Evolutionary conservation across 2,888 invertebrate species (phyloP), one percentile per base, ranked within the genome.

Genomic region (Caradrina clavipalpis): DNA sequence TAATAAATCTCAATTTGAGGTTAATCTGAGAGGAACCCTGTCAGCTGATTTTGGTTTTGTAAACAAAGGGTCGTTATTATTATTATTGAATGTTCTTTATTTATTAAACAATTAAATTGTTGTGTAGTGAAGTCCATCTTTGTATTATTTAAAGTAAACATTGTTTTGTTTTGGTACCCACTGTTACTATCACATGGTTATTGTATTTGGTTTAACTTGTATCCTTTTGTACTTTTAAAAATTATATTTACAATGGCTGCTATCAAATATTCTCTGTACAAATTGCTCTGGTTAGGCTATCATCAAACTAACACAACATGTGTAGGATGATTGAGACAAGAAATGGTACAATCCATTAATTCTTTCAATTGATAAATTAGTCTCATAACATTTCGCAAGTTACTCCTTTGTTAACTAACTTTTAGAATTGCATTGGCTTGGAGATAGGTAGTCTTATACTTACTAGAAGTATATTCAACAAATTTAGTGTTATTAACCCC

Each of bases 1-100:
- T 54, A 71, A 26, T 60, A 45, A 63, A 75, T 74, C 39, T 31
- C 7, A 31, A 35, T 66, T 69, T 60, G 45, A 57, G 59, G 60
- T 69, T 60, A 69, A 58, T 61, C 19, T 58, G 6, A 21, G 50
- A 68, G 62, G 15, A 26, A 51, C 35, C 17, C 71, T 77, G 84
- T 85, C 89, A 90, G 89, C 90, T 90, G 89, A 83, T 86, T 73
- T 53, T 8, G 61, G 71, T 60, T 78, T 85, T 80, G 88, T 89
- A 89, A 90, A 89, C 89, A 90, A 90, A 86, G 80, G 73, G 19
- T 45, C 35, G n/a, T 26, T 63, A 54, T 11, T 76, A 17, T 70
- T 79, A 26, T 26, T 63, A 51, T 8, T 76, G 15, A 66, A 26
- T 47, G 26, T 10, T 35, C 13, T 8, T n/a, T 45, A 56, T 39